Conservation (phyloP, 2,888 invertebrate species). For the Lamproptera curius region DNA sequence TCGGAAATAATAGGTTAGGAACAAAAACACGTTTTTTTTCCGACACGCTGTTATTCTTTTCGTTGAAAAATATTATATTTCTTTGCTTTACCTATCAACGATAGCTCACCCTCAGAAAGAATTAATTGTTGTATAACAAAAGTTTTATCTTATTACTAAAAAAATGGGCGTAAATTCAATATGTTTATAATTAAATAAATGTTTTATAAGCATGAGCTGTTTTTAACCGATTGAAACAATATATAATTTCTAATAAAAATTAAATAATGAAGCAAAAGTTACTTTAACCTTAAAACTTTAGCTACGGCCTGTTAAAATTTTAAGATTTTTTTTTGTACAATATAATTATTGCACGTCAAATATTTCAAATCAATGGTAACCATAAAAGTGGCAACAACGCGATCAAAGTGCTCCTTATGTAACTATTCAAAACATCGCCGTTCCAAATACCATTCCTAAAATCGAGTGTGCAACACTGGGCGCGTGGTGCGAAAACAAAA, state of each 20-base stretch:
- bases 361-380: neutral
- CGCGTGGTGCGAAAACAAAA: slow-evolving; percentile 69
- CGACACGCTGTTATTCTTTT: neutral
- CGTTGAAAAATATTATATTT: neutral
- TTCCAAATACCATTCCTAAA: slow-evolving; percentile 18
- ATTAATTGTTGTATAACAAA: too few species aligned
- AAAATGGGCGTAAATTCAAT: too few species aligned
- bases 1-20: neutral
- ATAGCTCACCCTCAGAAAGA: too few species aligned
- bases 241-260: too few species aligned
- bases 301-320: neutral
- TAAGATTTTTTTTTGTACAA: neutral
- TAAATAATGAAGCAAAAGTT: too few species aligned
- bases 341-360: neutral
- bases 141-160: too few species aligned
- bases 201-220: too few species aligned
- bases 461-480: slow-evolving; percentile 31
- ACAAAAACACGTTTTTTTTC: slow-evolving; percentile 4
- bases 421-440: slow-evolving; percentile 5
- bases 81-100: neutral
- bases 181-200: too few species aligned
- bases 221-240: too few species aligned
- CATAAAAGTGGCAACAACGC: neutral
- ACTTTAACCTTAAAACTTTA: too few species aligned
- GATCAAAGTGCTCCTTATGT: neutral